Evolutionary conservation across 2,888 invertebrate species (phyloP).

Genomic region (Callyntrura sp.): DNA sequence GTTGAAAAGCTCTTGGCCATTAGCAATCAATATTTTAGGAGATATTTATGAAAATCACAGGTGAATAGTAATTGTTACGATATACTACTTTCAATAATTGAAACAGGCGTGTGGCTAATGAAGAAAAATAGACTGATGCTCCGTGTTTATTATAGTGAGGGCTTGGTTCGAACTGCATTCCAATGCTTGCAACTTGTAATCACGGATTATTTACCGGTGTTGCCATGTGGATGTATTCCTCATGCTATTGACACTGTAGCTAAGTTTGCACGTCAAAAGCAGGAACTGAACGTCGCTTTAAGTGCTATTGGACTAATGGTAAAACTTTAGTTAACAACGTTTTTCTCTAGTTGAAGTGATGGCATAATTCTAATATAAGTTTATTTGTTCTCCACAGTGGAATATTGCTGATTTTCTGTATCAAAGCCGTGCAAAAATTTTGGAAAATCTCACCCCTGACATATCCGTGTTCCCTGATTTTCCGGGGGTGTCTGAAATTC

Average conservation of each 20-base stretch:
- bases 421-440: constrained; percentile 95
- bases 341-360: not conserved
- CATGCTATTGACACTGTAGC: constrained; percentile 96
- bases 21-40: constrained; percentile 97
- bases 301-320: constrained; percentile 99
- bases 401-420: constrained; percentile 99
- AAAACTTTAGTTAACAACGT: constrained; percentile 82
- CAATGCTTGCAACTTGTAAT: constrained; percentile 98
- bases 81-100: too few relatives aligned
- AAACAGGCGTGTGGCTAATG: too few relatives aligned
- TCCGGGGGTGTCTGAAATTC: constrained; percentile 93
- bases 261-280: constrained; percentile 97
- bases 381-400: constrained; percentile 91
- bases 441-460: constrained; percentile 91
- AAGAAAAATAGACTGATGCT: too few relatives aligned
- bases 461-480: constrained; percentile 92
- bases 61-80: too few relatives aligned
- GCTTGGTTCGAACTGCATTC: constrained; percentile 96
- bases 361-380: constrained; percentile 33
- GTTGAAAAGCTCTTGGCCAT: constrained; percentile 97
- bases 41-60: constrained; percentile 97
- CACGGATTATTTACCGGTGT: constrained; percentile 96
- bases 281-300: constrained; percentile 98
- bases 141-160: constrained; percentile 89
- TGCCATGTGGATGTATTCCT: constrained; percentile 96